Percentiles rank a stretch among this genome's conserved stretches.
Conservation (phyloP, 2,113 vertebrate genomes). For the Neodontobutis hainanensis region DNA sequence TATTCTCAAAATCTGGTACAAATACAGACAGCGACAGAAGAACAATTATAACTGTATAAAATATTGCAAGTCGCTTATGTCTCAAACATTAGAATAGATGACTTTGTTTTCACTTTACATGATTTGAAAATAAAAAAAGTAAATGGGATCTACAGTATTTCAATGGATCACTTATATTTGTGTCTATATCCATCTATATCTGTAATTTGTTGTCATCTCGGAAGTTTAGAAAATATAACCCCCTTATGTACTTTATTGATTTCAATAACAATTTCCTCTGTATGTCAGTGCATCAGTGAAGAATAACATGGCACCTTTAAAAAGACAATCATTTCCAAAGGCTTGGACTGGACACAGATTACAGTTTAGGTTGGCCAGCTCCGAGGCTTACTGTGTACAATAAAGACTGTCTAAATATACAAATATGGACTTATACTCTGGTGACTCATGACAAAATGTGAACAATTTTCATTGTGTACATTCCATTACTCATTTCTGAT, state of each 20-base stretch:
- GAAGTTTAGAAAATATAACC: constrained; percentile 37
- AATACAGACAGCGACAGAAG: too few relatives aligned
- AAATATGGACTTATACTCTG: constrained; percentile 28
- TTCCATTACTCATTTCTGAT: constrained; percentile 27
- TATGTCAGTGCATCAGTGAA: constrained; percentile 4
- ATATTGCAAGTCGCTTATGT: too few relatives aligned
- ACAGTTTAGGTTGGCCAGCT: constrained; percentile 43
- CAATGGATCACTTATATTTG: background rate
- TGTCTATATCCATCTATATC: background rate
- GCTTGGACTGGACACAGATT: constrained; percentile 24
- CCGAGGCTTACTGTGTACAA: background rate
- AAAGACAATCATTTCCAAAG: constrained; percentile 29
- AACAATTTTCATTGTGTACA: constrained; percentile 14
- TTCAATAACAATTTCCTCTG: constrained; percentile 54
- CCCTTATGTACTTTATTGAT: constrained; percentile 25
- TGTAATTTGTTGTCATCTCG: constrained; percentile 10
- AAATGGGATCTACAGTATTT: too few relatives aligned
- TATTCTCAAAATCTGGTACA: too few relatives aligned
- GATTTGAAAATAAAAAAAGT: too few relatives aligned
- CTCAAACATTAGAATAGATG: too few relatives aligned
- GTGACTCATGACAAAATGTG: constrained; percentile 36
- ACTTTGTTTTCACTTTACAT: too few relatives aligned
- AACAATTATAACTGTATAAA: too few relatives aligned
- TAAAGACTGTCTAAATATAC: constrained; percentile 28
- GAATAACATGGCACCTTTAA: constrained; percentile 32